A percentile compares a stretch with the other conserved stretches of the same genome.
Evolutionary conservation across 53 echinoderm and acorn worm species (phyloP).

Genomic region (Apostichopus leukothele): DNA sequence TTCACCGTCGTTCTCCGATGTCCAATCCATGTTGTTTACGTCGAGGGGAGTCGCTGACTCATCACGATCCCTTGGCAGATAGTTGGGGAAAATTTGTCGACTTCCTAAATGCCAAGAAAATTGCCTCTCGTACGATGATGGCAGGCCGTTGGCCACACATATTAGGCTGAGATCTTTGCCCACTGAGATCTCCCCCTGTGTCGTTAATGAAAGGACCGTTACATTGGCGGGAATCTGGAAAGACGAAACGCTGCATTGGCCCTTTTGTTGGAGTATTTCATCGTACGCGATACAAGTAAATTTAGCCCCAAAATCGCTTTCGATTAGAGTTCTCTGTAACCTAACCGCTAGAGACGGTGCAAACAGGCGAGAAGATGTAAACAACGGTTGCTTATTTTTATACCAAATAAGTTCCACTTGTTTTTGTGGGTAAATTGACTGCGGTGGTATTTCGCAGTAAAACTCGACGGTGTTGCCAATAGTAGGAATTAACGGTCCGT

Average conservation of each 20-base stretch:
- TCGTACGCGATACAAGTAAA: constrained; percentile 37
- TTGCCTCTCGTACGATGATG: neutral
- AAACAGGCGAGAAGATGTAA: constrained; percentile 29
- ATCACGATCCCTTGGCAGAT: neutral
- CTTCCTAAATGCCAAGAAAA: constrained; percentile 42
- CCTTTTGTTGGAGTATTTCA: neutral
- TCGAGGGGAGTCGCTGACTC: constrained; percentile 12
- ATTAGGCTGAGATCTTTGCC: constrained; percentile 11
- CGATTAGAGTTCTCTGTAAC: constrained; percentile 39
- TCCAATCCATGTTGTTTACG: constrained; percentile 36
- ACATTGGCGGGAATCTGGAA: constrained; percentile 16
- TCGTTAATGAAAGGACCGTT: constrained; percentile 25
- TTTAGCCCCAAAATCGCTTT: constrained; percentile 43
- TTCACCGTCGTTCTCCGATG: constrained; percentile 23
- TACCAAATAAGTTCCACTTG: constrained; percentile 46
- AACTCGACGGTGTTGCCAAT: constrained; percentile 46
- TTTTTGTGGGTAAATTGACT: constrained; percentile 44
- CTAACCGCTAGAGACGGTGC: constrained; percentile 33
- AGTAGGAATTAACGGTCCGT: constrained; percentile 22
- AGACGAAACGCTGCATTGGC: constrained; percentile 49
- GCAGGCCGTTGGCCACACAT: constrained; percentile 12
- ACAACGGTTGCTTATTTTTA: constrained; percentile 18
- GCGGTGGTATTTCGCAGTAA: constrained; percentile 42
- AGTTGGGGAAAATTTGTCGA: constrained; percentile 2
- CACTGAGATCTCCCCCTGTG: constrained; percentile 24